Evolutionary conservation across 2,888 invertebrate species (phyloP), one percentile per base, ranked within the genome.

Genomic region (Acrocera orbiculus): DNA sequence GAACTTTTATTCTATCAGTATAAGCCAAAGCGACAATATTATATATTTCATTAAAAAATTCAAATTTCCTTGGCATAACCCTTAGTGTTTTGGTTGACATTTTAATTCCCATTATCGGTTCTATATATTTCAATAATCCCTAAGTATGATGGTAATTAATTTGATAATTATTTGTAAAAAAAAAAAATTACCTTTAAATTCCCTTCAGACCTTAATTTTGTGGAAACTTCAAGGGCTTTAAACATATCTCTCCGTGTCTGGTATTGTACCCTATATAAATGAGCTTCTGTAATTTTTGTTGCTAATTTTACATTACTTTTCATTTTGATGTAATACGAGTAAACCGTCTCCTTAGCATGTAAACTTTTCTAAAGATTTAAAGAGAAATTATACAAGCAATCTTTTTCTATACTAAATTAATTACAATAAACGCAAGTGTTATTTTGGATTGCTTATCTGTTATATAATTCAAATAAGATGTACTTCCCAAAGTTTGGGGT

Each of bases 61-160:
- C 53, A 41, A 56, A 57, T 40, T 54, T 58, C 50, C 58, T 53
- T 7, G 58, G 57, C 53, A 58, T 54, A 4, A 56, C 46, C n/a
- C 57, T 53, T 22, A 47, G 36, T 1, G 57, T 56, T 40, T 58
- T 58, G 5, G 50, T 40, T 5, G 51, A 47, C 0, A 54, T 48
- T 41, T 54, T 58, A 30, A 54, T 47, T 4, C 56, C 52, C 51
- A 54, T 52, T 3, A 51, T 46, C 16, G 48, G 46, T 36, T 55
- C 56, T 4, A 57, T 43, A 31, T 46, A 54, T 6, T 40, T 38
- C 2, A 38, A n/a, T 19, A 41, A 26, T 36, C 31, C 24, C 31
- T 34, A 11, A 15, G 23, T 26, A 6, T 14, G 4, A 32, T 11
- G 6, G n/a, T n/a, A n/a, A n/a, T n/a, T n/a, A n/a, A n/a, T 16